These are phyloP conservation scores for Iselma pallidipennis DNA, from an alignment of 2,888 invertebrate genomes.

Conservation along the genomic window DNA sequence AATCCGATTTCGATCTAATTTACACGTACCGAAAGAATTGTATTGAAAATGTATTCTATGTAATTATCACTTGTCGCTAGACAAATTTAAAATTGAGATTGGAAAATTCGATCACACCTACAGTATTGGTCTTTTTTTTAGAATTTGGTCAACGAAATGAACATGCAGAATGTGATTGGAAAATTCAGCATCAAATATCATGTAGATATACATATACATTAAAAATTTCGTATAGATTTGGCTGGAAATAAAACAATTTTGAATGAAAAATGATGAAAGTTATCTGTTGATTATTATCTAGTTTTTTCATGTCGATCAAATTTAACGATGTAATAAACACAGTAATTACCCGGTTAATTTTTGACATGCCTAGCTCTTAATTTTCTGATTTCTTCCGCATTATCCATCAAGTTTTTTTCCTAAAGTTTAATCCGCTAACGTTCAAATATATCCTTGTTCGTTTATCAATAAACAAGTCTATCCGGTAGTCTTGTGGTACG, in stretches of 20 bases:
- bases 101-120: neutral
- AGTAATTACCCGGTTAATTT: constrained; percentile 18
- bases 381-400: too few relatives aligned
- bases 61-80: neutral
- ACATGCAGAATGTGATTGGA: too few relatives aligned
- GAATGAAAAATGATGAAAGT: constrained; percentile 11
- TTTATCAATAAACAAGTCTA: too few relatives aligned
- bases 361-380: constrained; percentile 14
- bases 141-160: too few relatives aligned
- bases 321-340: constrained; percentile 6
- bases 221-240: neutral
- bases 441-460: too few relatives aligned
- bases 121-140: too few relatives aligned
- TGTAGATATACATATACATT: constrained; percentile 6
- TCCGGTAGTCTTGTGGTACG: too few relatives aligned
- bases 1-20: constrained; percentile 6
- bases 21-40: constrained; percentile 6
- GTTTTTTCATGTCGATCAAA: constrained; percentile 11
- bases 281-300: constrained; percentile 10
- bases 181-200: constrained; percentile 13
- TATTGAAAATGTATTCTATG: neutral
- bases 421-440: too few relatives aligned
- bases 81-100: neutral
- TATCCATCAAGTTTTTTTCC: too few relatives aligned
- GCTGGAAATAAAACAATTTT: too few relatives aligned